phyloP scores from a whole-genome alignment of 2,797 vertebrate species.

The Nyctibius grandis region DNA sequence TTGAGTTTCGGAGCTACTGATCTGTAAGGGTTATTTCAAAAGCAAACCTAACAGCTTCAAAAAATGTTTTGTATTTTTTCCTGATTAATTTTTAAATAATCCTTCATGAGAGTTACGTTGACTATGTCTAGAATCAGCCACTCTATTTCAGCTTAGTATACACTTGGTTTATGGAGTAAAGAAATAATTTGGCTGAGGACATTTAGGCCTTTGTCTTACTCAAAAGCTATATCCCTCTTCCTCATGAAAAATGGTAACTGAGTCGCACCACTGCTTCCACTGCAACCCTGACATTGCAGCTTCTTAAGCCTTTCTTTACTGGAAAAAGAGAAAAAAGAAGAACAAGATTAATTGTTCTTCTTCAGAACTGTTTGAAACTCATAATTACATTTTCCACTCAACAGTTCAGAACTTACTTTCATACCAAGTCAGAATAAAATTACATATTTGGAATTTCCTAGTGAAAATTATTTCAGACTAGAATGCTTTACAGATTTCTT shows the following conservation, averaged over 20 bases:
- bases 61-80: background rate
- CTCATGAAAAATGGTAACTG: background rate
- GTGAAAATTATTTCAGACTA: background rate
- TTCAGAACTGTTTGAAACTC: background rate
- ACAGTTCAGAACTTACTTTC: background rate
- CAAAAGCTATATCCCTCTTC: background rate
- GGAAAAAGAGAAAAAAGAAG: background rate
- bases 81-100: background rate
- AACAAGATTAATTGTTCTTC: background rate
- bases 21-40: background rate
- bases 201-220: background rate
- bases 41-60: background rate
- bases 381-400: background rate
- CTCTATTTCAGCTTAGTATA: background rate
- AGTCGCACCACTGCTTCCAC: background rate
- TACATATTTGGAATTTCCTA: background rate
- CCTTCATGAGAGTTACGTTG: background rate
- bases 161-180: background rate
- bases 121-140: background rate
- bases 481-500: background rate
- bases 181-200: background rate
- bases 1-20: background rate
- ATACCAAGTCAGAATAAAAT: background rate
- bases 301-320: background rate
- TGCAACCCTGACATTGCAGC: background rate